A percentile compares a stretch with the other conserved stretches of the same genome.
Conservation (phyloP, 2,113 vertebrate genomes). For the Prolemur simus region DNA sequence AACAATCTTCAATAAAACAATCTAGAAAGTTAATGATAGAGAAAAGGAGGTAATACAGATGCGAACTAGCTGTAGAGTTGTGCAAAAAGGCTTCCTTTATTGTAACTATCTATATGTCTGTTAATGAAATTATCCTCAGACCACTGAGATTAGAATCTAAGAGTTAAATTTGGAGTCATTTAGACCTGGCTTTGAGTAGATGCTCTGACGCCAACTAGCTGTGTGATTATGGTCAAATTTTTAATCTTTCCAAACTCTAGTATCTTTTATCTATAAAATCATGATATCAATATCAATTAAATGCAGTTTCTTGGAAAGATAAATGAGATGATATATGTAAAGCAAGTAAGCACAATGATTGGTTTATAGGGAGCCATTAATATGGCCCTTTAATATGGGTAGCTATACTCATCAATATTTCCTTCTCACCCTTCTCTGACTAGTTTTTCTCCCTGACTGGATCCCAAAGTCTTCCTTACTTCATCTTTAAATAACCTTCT, state of each 20-base stretch:
- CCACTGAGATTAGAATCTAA: not conserved
- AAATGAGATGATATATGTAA: not conserved
- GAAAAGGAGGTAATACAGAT: not conserved
- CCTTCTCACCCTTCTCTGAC: not conserved
- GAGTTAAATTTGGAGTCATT: not conserved
- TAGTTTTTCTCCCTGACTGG: not conserved
- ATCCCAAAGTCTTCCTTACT: not conserved
- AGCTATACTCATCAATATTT: not conserved
- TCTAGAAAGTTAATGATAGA: constrained; percentile 19
- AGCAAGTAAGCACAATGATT: not conserved
- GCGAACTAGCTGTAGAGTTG: not conserved
- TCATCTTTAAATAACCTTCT: not conserved
- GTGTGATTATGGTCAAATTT: not conserved
- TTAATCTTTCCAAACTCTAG: not conserved
- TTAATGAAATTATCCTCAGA: constrained; percentile 15
- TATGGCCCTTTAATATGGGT: not conserved
- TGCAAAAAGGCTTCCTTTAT: not conserved
- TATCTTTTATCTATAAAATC: constrained; percentile 18
- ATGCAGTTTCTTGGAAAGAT: not conserved
- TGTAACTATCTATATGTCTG: not conserved
- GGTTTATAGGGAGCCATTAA: not conserved
- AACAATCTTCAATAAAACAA: not conserved
- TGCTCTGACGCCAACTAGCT: not conserved
- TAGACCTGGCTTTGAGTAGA: not conserved
- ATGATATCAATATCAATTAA: not conserved